phyloP scores from a whole-genome alignment of 2,797 vertebrate species.

The Gambusia yucatana region DNA sequence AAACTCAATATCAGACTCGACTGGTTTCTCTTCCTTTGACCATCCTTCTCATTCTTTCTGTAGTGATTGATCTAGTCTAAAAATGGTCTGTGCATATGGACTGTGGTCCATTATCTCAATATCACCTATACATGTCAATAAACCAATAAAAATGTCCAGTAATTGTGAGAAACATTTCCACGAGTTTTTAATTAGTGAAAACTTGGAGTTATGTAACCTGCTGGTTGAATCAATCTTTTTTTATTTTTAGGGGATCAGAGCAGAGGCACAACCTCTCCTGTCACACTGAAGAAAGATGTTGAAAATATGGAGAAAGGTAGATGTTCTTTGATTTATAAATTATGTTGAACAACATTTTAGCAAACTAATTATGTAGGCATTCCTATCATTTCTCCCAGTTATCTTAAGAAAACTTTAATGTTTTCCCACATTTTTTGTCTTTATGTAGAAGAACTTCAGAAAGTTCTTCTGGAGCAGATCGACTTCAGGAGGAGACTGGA shows the following conservation, averaged over 20 bases:
- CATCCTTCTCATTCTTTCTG: background rate
- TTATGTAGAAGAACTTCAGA: conserved; percentile 95
- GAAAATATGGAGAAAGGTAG: conserved; percentile 99
- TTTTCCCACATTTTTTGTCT: background rate
- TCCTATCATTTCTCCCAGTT: background rate
- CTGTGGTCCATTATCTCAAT: background rate
- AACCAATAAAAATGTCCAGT: background rate
- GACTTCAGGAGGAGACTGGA: conserved; percentile 95
- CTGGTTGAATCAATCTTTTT: background rate
- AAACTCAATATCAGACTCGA: background rate
- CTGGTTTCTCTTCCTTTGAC: background rate
- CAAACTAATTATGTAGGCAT: background rate
- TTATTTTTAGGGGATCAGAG: conserved; percentile 86
- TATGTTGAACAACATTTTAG: too few species aligned
- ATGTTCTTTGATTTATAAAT: conserved; percentile 5
- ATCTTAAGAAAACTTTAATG: background rate
- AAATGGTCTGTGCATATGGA: background rate
- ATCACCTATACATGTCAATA: background rate
- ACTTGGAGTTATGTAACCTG: background rate
- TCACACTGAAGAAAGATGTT: conserved; percentile 93
- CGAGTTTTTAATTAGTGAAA: background rate
- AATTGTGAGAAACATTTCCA: background rate
- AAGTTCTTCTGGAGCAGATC: conserved; percentile 98
- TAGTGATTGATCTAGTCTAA: background rate
- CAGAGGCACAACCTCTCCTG: conserved; percentile 87